Evolutionary conservation across 1,140 invertebrate genomes (phyloP).

Genomic region (Myzus persicae): DNA sequence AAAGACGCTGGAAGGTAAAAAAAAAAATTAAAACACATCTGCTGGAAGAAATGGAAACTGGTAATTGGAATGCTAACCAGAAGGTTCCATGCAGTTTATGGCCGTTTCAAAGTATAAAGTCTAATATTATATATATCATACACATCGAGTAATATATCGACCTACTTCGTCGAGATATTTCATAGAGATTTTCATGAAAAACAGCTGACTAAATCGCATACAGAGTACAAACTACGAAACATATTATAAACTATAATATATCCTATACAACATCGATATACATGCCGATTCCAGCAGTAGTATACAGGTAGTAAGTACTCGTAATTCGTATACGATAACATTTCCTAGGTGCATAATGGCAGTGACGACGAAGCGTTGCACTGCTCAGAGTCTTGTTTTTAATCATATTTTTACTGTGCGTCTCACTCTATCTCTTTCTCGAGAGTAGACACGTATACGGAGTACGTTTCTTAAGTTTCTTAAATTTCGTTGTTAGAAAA

Average conservation of each 20-base stretch:
- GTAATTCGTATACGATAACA: neutral
- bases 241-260: neutral
- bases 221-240: neutral
- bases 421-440: neutral
- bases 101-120: neutral
- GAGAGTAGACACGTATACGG: neutral
- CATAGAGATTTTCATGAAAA: neutral
- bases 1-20: neutral
- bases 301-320: neutral
- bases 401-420: neutral
- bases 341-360: neutral
- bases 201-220: neutral
- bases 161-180: neutral
- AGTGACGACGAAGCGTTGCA: neutral
- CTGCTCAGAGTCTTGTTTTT: too few relatives aligned
- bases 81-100: neutral
- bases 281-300: neutral
- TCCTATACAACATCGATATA: neutral
- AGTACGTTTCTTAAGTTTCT: neutral
- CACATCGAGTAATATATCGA: neutral
- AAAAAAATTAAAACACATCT: conserved; percentile 5
- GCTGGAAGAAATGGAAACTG: conserved; percentile 42
- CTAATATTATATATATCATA: neutral
- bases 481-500: neutral
- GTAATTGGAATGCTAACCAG: neutral